A percentile compares a stretch with the other conserved stretches of the same genome.
Evolutionary conservation across 2,113 vertebrate genomes (phyloP).

Genomic region (Picathartes gymnocephalus): DNA sequence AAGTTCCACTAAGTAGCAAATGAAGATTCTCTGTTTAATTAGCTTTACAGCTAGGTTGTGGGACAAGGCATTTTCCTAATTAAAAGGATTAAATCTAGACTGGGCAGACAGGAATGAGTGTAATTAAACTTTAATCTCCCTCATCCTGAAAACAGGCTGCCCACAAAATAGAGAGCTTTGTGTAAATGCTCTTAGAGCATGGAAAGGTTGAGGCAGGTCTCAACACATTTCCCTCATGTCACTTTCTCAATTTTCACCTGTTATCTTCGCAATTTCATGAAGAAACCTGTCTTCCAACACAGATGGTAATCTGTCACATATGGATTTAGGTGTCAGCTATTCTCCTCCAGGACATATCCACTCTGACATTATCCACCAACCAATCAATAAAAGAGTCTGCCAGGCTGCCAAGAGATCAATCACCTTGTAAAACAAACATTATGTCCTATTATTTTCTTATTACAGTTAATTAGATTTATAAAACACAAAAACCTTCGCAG

Average conservation of each 20-base stretch:
- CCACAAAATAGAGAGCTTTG: conserved; percentile 25
- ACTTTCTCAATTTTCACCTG: conserved; percentile 65
- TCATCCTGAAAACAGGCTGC: conserved; percentile 29
- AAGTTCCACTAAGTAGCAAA: conserved; percentile 30
- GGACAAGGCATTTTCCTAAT: conserved; percentile 41
- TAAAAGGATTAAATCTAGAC: conserved; percentile 38
- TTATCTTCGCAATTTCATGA: conserved; percentile 32
- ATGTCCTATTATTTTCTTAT: conserved; percentile 57
- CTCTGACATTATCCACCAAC: conserved; percentile 58
- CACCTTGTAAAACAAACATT: conserved; percentile 61
- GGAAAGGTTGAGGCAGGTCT: conserved; percentile 49
- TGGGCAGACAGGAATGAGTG: conserved; percentile 34
- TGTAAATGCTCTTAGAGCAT: conserved; percentile 34
- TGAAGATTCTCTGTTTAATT: conserved; percentile 34
- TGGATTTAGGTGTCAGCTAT: conserved; percentile 63
- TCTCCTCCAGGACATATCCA: conserved; percentile 58
- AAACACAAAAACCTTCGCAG: conserved; percentile 8
- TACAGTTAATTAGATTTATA: conserved; percentile 62
- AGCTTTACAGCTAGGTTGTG: conserved; percentile 6
- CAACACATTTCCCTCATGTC: conserved; percentile 54
- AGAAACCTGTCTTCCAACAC: conserved; percentile 52
- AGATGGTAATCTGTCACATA: conserved; percentile 60
- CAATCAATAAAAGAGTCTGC: conserved; percentile 55
- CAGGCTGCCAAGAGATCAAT: conserved; percentile 60
- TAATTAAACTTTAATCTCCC: conserved; percentile 54